A percentile compares a stretch with the other conserved stretches of the same genome.
These are phyloP conservation scores for Mustela nigripes DNA, from an alignment of 2,113 vertebrate genomes.

Conservation along the genomic window DNA sequence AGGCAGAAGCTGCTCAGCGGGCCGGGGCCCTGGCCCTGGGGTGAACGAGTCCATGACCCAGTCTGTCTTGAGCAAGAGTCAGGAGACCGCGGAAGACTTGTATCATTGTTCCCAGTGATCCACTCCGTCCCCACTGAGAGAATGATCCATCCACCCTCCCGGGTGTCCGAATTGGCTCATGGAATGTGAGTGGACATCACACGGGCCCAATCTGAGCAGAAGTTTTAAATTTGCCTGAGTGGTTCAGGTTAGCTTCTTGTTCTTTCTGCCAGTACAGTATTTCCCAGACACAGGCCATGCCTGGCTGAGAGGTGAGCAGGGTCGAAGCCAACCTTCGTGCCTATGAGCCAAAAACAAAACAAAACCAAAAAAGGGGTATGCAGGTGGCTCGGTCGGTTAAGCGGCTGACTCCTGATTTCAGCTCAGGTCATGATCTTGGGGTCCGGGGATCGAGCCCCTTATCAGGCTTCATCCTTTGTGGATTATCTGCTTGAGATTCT, in stretches of 20 bases:
- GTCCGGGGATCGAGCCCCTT: neutral
- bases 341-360: neutral
- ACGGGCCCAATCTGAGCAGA: neutral
- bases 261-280: neutral
- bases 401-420: neutral
- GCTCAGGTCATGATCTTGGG: neutral
- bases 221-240: neutral
- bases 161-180: no score
- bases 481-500: neutral
- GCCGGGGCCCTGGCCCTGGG: neutral
- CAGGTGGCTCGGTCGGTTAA: neutral
- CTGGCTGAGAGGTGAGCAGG: neutral
- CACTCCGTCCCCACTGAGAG: neutral
- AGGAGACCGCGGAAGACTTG: neutral
- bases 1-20: neutral
- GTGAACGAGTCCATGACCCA: neutral
- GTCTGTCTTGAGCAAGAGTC: neutral
- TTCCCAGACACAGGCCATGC: neutral
- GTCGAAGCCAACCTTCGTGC: neutral
- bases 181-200: neutral
- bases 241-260: neutral
- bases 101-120: neutral
- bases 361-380: neutral
- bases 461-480: neutral
- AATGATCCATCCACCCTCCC: neutral